Evolutionary conservation across 2,113 vertebrate genomes (phyloP).

Genomic region (Bostrychus sinensis): DNA sequence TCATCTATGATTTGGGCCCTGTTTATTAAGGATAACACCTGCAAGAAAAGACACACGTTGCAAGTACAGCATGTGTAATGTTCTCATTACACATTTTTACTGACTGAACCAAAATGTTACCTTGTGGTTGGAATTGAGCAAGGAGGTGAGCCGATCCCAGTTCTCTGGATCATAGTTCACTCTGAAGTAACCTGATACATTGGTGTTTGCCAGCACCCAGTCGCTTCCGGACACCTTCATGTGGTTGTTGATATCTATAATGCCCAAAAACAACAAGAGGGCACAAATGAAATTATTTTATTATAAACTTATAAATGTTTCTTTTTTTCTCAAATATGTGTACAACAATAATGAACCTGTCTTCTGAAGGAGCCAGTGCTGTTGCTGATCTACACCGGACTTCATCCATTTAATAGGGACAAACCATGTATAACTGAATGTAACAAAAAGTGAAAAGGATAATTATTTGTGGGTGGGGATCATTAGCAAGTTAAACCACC

Average conservation of each 20-base stretch:
- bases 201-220: slow-evolving; percentile 89
- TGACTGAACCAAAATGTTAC: slow-evolving; percentile 56
- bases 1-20: slow-evolving; percentile 92
- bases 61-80: background rate
- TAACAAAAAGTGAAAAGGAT: background rate
- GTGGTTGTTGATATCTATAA: slow-evolving; percentile 32
- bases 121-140: slow-evolving; percentile 63
- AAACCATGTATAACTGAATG: slow-evolving; percentile 88
- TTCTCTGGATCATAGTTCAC: slow-evolving; percentile 92
- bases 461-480: background rate
- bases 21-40: slow-evolving; percentile 88
- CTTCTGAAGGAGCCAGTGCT: slow-evolving; percentile 79
- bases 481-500: no score
- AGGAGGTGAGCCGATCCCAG: slow-evolving; percentile 82
- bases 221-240: slow-evolving; percentile 44
- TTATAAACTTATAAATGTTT: background rate
- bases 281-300: background rate
- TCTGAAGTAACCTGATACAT: slow-evolving; percentile 87
- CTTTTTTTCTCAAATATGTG: no score
- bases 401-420: slow-evolving; percentile 85
- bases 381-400: rapidly evolving
- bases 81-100: background rate
- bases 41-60: slow-evolving; percentile 24
- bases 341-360: slow-evolving; percentile 64
- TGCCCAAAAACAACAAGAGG: background rate